A percentile compares a stretch with the other conserved stretches of the same genome.
phyloP scores from a whole-genome alignment of 2,113 vertebrate species.

The Macroglossus sobrinus region DNA sequence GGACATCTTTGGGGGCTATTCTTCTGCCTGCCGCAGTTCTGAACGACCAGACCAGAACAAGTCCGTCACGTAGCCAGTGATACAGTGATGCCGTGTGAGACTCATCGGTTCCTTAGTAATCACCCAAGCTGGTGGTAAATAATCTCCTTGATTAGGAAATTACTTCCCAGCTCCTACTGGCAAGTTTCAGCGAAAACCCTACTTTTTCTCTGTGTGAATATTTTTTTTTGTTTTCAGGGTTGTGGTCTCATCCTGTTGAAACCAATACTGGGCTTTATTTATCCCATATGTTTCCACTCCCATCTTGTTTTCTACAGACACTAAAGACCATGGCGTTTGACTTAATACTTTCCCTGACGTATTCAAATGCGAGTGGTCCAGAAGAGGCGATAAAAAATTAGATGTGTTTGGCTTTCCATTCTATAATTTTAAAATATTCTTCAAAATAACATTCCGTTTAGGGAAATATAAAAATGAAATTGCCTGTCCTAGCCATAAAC shows the following conservation, averaged over 20 bases:
- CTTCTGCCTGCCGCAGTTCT: not conserved
- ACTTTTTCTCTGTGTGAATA: not conserved
- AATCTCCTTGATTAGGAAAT: not conserved
- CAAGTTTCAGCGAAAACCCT: not conserved
- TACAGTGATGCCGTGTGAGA: not conserved
- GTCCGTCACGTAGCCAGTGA: not conserved
- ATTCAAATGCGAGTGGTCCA: not conserved
- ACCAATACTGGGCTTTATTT: not conserved
- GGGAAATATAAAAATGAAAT: not conserved
- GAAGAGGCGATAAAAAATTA: not conserved
- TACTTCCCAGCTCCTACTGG: not conserved
- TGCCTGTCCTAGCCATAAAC: not conserved
- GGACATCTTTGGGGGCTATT: not conserved
- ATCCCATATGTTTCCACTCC: not conserved
- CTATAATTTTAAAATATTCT: conserved; percentile 24
- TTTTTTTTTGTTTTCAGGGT: not conserved
- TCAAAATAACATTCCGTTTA: not conserved
- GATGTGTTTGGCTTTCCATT: not conserved
- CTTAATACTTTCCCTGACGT: not conserved
- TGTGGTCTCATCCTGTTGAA: not conserved
- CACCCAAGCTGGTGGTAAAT: fast-evolving
- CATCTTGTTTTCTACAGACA: not conserved
- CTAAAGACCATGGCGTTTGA: not conserved
- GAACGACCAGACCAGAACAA: not conserved
- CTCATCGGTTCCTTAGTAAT: not conserved